These are phyloP conservation scores for Amblyteles armatorius DNA, from an alignment of 2,888 invertebrate species.

Conservation along the genomic window DNA sequence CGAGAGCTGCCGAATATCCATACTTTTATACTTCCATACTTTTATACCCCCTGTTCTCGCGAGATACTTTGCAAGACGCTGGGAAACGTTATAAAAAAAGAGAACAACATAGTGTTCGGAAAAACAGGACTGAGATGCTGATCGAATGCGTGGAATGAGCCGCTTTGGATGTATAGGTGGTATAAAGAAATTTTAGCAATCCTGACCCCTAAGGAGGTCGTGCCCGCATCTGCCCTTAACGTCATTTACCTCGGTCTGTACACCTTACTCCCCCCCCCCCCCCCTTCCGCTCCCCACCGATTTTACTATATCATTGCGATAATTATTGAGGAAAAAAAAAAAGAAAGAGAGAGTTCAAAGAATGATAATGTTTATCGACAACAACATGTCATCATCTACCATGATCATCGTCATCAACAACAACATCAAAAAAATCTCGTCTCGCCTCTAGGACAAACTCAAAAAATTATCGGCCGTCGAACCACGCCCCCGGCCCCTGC, in stretches of 20 bases:
- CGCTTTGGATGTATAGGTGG: slow-evolving; percentile 86
- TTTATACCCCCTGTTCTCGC: neutral
- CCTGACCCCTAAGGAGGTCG: slow-evolving; percentile 76
- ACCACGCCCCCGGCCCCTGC: slow-evolving; percentile 76
- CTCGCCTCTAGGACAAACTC: slow-evolving; percentile 76
- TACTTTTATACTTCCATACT: neutral
- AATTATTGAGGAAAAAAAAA: slow-evolving; percentile 35
- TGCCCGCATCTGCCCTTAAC: slow-evolving; percentile 75
- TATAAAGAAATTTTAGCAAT: slow-evolving; percentile 84
- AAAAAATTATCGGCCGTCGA: slow-evolving; percentile 76
- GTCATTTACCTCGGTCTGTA: slow-evolving; percentile 65
- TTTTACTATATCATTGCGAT: slow-evolving; percentile 59
- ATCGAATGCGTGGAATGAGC: slow-evolving; percentile 84
- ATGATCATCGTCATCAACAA: slow-evolving; percentile 72
- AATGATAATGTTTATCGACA: slow-evolving; percentile 59
- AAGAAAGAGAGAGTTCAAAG: slow-evolving; percentile 12
- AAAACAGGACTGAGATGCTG: slow-evolving; percentile 73
- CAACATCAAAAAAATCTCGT: slow-evolving; percentile 71
- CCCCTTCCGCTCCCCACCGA: slow-evolving; percentile 59
- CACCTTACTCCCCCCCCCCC: slow-evolving; percentile 56
- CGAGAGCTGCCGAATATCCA: slow-evolving; percentile 25
- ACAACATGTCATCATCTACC: slow-evolving; percentile 69
- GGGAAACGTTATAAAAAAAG: slow-evolving; percentile 38
- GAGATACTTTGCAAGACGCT: slow-evolving; percentile 30
- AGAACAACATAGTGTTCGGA: slow-evolving; percentile 24